These are phyloP conservation scores for Habropoda laboriosa DNA, from an alignment of 1,140 invertebrate species.

Conservation along the genomic window DNA sequence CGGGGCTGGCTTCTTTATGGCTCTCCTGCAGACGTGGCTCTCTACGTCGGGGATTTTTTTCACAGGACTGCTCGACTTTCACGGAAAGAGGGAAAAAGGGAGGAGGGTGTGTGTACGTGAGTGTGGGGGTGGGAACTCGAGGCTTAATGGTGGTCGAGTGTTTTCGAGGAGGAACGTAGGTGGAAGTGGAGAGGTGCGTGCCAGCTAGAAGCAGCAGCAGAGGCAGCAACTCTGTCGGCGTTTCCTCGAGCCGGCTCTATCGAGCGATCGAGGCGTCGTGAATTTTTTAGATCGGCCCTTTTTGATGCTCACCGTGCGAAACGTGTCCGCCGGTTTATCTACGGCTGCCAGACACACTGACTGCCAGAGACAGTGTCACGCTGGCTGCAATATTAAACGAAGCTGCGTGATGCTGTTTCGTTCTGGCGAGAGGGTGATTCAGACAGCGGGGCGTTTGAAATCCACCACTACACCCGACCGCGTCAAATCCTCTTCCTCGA, in stretches of 20 bases:
- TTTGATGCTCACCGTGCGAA: conserved; percentile 20
- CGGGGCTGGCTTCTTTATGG: background rate
- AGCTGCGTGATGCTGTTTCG: conserved; percentile 33
- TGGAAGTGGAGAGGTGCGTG: conserved; percentile 46
- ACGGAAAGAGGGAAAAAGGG: background rate
- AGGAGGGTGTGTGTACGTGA: background rate
- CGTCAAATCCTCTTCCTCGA: conserved; percentile 4
- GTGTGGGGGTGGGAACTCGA: background rate
- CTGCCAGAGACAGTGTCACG: conserved; percentile 5
- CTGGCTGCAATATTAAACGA: conserved; percentile 46
- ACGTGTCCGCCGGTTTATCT: conserved; percentile 38
- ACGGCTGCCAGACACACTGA: conserved; percentile 22
- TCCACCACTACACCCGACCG: conserved; percentile 9
- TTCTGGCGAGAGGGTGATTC: background rate
- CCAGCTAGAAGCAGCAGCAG: background rate
- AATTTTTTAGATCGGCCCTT: conserved; percentile 49
- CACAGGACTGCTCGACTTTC: conserved; percentile 19
- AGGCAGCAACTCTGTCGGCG: background rate
- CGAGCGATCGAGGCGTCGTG: conserved; percentile 49
- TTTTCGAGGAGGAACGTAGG: conserved; percentile 51
- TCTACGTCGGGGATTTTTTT: background rate
- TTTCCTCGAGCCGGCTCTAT: conserved; percentile 19
- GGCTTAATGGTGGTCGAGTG: conserved; percentile 40
- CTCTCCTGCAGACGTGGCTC: conserved; percentile 10
- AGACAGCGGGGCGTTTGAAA: conserved; percentile 7